Evolutionary conservation across 1,140 invertebrate species (phyloP).

Genomic region (Ooceraea biroi): DNA sequence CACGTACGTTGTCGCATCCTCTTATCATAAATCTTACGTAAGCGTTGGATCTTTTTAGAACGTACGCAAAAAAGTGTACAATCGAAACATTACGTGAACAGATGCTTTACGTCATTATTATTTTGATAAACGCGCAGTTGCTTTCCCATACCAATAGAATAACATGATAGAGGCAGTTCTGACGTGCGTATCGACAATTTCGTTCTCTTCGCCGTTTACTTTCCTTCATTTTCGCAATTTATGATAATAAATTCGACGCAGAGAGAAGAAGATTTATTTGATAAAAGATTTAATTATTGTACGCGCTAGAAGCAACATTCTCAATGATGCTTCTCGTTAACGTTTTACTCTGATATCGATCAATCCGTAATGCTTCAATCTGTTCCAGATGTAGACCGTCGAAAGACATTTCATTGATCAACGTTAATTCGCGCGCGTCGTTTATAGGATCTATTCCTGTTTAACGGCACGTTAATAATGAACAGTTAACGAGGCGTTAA

Average conservation of each 20-base stretch:
- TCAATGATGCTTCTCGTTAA: constrained; percentile 43
- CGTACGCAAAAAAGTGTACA: background rate
- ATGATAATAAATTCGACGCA: no score
- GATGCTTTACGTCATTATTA: constrained; percentile 6
- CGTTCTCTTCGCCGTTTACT: no score
- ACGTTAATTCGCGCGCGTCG: constrained; percentile 62
- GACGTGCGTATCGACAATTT: background rate
- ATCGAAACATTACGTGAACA: background rate
- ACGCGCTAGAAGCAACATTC: background rate
- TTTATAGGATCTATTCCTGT: constrained; percentile 59
- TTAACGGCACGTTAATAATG: constrained; percentile 73
- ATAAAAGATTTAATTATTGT: constrained; percentile 5
- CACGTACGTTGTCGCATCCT: background rate
- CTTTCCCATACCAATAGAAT: background rate
- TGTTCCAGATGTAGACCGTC: constrained; percentile 43
- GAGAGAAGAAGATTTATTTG: no score
- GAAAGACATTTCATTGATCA: constrained; percentile 62
- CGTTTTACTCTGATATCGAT: constrained; percentile 25
- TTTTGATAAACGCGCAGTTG: background rate
- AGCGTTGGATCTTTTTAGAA: constrained; percentile 6
- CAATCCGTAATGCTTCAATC: constrained; percentile 49
- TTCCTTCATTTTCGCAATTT: no score
- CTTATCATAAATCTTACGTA: constrained; percentile 29
- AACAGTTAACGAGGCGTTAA: constrained; percentile 71
- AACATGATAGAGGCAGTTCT: background rate